Evolutionary conservation across 2,113 vertebrate genomes (phyloP).

Genomic region (Eira barbara): DNA sequence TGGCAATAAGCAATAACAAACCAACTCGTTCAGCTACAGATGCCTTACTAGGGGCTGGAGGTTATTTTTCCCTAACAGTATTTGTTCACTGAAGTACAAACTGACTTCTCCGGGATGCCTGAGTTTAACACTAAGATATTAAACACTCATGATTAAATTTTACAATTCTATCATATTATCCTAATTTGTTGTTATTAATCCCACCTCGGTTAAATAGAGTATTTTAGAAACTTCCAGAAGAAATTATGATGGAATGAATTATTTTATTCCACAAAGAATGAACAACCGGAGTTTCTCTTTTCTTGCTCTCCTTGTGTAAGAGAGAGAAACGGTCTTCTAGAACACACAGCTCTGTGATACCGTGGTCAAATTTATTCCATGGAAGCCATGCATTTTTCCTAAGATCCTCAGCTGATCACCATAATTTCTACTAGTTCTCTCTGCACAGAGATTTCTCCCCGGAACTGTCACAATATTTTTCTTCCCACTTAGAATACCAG

Average conservation of each 20-base stretch:
- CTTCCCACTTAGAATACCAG: slow-evolving; percentile 62
- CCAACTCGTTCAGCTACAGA: background rate
- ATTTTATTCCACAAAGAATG: background rate
- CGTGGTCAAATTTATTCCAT: background rate
- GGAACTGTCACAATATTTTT: slow-evolving; percentile 76
- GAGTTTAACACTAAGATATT: background rate
- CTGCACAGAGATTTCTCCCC: slow-evolving; percentile 16
- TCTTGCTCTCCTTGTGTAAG: background rate
- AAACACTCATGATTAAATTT: background rate
- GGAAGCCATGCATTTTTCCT: slow-evolving; percentile 8
- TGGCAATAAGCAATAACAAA: background rate
- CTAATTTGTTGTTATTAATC: background rate
- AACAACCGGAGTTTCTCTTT: background rate
- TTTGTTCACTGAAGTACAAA: background rate
- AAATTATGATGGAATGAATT: background rate
- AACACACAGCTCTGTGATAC: background rate
- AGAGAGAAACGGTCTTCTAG: background rate
- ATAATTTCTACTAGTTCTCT: slow-evolving; percentile 34
- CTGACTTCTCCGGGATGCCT: background rate
- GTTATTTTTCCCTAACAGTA: background rate
- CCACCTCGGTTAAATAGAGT: background rate
- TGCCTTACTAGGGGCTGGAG: background rate
- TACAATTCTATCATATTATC: background rate
- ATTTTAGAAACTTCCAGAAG: background rate
- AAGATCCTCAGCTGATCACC: background rate